Percentiles rank a stretch among this genome's conserved stretches.
Evolutionary conservation across 2,113 vertebrate species (phyloP).

Genomic region (Eupsittula cactorum): DNA sequence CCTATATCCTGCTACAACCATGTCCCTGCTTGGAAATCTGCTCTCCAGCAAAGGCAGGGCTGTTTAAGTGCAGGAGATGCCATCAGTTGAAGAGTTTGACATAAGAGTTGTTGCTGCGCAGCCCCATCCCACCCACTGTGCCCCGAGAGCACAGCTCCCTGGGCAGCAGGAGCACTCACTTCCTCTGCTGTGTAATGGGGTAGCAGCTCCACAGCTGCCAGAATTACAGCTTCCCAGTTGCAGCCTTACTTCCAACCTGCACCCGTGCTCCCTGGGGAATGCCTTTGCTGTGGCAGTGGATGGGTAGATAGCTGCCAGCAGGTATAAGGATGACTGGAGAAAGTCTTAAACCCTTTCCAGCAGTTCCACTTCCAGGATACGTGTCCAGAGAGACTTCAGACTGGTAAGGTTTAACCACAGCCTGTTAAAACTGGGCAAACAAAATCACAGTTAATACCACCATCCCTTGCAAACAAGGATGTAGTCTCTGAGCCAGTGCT

Average conservation of each 20-base stretch:
- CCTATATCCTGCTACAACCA: not conserved
- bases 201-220: not conserved
- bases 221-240: not conserved
- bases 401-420: not conserved
- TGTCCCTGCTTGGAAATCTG: rapidly evolving
- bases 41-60: not conserved
- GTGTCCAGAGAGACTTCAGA: not conserved
- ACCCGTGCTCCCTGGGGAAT: not conserved
- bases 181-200: not conserved
- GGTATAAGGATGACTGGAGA: not conserved
- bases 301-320: not conserved
- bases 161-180: no score
- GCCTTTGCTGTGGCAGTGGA: not conserved
- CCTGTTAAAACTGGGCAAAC: not conserved
- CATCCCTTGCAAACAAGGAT: not conserved
- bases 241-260: not conserved
- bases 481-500: rapidly evolving
- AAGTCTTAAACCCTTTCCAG: not conserved
- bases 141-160: not conserved
- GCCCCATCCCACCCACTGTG: not conserved
- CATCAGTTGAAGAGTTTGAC: not conserved
- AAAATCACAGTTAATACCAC: not conserved
- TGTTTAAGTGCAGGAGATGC: not conserved
- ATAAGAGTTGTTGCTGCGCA: not conserved
- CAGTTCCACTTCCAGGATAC: not conserved